Conservation (phyloP, 2,888 invertebrate genomes). For the Clistopyga incitator region DNA sequence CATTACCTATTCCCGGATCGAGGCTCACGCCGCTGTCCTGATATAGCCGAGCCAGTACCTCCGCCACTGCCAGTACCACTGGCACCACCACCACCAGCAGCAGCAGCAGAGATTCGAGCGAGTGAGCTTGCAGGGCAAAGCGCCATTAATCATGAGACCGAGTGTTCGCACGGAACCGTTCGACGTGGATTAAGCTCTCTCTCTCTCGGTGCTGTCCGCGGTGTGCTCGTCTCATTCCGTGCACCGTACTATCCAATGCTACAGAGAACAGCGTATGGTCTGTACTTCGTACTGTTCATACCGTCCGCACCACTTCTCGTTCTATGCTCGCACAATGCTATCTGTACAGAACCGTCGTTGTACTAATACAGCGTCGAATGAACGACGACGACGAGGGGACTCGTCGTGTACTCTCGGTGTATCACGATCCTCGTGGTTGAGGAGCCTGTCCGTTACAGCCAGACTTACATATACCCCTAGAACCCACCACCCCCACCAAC, state of each 20-base stretch:
- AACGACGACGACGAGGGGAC: not conserved
- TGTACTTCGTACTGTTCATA: not conserved
- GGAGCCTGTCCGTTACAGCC: constrained; percentile 62
- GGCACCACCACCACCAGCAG: not conserved
- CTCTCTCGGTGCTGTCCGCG: constrained; percentile 64
- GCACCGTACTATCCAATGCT: constrained; percentile 7
- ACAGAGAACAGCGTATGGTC: constrained; percentile 8
- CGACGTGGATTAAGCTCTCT: constrained; percentile 71
- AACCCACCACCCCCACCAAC: constrained; percentile 10
- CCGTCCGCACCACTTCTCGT: not conserved
- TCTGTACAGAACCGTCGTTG: not conserved
- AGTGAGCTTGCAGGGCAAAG: constrained; percentile 55
- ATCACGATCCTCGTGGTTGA: constrained; percentile 37
- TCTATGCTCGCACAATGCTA: not conserved
- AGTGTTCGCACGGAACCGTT: constrained; percentile 66
- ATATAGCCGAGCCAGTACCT: constrained; percentile 19
- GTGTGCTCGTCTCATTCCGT: constrained; percentile 52
- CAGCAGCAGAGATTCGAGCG: constrained; percentile 53
- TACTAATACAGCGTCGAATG: constrained; percentile 25
- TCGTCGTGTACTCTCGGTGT: constrained; percentile 25
- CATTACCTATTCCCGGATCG: constrained; percentile 61
- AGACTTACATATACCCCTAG: constrained; percentile 1
- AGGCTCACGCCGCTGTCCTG: constrained; percentile 38
- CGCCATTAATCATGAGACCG: constrained; percentile 69
- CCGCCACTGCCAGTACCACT: not conserved